phyloP scores from a whole-genome alignment of 2,113 vertebrate species.

The Centropus unirufus region DNA sequence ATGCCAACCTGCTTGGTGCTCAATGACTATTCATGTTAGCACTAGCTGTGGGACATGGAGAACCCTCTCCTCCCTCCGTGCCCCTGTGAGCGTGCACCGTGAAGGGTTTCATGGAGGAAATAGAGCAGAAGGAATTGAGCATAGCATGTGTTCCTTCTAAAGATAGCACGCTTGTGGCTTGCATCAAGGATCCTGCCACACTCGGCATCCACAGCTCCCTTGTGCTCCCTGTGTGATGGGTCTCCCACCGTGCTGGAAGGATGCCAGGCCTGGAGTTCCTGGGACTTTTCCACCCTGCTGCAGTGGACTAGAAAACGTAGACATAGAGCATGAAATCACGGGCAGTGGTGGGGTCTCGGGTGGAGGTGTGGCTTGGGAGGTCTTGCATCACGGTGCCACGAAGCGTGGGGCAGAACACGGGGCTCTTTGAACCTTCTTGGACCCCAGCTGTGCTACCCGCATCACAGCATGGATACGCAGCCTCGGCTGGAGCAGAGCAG shows the following conservation, averaged over 20 bases:
- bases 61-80: background rate
- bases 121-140: constrained; percentile 65
- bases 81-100: background rate
- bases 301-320: background rate
- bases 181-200: background rate
- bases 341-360: rapidly evolving
- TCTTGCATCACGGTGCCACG: background rate
- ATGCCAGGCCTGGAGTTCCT: background rate
- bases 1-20: background rate
- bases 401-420: rapidly evolving
- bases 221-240: rapidly evolving
- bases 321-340: rapidly evolving
- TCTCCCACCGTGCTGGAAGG: rapidly evolving
- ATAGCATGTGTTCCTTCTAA: constrained; percentile 64
- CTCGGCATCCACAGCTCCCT: background rate
- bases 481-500: background rate
- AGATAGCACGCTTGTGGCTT: constrained; percentile 35
- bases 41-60: background rate
- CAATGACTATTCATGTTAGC: background rate
- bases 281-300: background rate
- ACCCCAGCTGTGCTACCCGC: rapidly evolving
- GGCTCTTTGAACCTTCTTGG: background rate
- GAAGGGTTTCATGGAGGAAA: constrained; percentile 25
- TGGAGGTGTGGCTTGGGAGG: background rate
- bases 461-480: rapidly evolving